Evolutionary conservation across 2,888 invertebrate species (phyloP).

Genomic region (Actias luna): DNA sequence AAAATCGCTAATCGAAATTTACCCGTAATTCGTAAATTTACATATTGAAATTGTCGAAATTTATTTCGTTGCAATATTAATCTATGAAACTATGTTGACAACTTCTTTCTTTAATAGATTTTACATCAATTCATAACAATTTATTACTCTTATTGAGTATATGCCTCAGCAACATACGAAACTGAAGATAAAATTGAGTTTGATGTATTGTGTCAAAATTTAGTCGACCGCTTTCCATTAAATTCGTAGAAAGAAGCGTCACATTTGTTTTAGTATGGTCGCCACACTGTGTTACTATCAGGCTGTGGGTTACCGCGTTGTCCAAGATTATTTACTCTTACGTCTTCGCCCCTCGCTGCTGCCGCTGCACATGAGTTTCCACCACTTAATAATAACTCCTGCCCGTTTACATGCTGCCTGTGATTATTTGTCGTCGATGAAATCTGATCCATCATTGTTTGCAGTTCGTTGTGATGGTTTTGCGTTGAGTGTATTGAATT

Average conservation of each 20-base stretch:
- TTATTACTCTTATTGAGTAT: background rate
- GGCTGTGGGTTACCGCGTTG: constrained; percentile 84
- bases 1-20: constrained; percentile 43
- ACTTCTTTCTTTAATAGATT: constrained; percentile 34
- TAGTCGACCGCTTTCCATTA: background rate
- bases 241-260: constrained; percentile 42
- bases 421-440: constrained; percentile 84
- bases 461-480: constrained; percentile 86
- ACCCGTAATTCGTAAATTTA: constrained; percentile 44
- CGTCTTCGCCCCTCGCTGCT: constrained; percentile 81
- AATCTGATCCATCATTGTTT: constrained; percentile 89
- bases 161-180: background rate
- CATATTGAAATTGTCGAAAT: constrained; percentile 43
- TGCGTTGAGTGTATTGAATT: constrained; percentile 84
- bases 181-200: background rate
- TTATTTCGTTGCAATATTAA: constrained; percentile 61
- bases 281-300: constrained; percentile 87
- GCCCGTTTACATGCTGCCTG: constrained; percentile 68
- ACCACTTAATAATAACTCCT: constrained; percentile 78
- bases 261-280: constrained; percentile 84
- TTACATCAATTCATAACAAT: background rate
- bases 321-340: constrained; percentile 77
- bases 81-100: constrained; percentile 32
- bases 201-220: background rate
- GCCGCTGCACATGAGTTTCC: constrained; percentile 82